Conservation (phyloP, 2,113 vertebrate genomes). For the Lampris megalopsis region DNA sequence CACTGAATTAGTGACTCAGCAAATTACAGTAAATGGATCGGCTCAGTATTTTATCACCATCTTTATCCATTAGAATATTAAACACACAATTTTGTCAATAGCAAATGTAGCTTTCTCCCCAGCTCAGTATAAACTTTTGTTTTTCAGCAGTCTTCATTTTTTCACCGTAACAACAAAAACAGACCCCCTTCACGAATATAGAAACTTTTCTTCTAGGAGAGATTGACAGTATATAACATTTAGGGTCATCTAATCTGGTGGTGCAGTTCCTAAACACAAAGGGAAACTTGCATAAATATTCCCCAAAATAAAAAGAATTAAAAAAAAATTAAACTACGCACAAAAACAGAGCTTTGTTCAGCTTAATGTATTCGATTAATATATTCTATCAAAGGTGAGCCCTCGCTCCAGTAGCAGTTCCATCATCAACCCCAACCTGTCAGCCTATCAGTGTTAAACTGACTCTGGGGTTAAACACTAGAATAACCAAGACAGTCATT, state of each 20-base stretch:
- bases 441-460: neutral
- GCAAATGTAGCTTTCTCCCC: conserved; percentile 4
- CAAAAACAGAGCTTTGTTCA: too few relatives aligned
- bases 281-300: too few relatives aligned
- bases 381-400: too few relatives aligned
- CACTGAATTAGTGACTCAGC: conserved; percentile 20
- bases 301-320: too few relatives aligned
- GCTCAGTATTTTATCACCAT: conserved; percentile 11
- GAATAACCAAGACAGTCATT: too few relatives aligned
- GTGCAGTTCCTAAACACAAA: neutral
- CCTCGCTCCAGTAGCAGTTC: neutral
- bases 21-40: conserved; percentile 14
- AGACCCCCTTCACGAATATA: neutral
- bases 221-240: neutral
- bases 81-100: neutral
- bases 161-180: neutral
- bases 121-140: neutral
- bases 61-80: conserved; percentile 2
- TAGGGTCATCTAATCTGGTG: neutral
- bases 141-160: neutral
- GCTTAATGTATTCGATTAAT: too few relatives aligned
- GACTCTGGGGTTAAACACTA: too few relatives aligned
- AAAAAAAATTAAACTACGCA: too few relatives aligned
- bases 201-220: neutral
- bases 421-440: neutral